Percentiles rank a stretch among this genome's conserved stretches.
Evolutionary conservation across 2,888 invertebrate genomes (phyloP).

Genomic region (Drosophila melanocephala): DNA sequence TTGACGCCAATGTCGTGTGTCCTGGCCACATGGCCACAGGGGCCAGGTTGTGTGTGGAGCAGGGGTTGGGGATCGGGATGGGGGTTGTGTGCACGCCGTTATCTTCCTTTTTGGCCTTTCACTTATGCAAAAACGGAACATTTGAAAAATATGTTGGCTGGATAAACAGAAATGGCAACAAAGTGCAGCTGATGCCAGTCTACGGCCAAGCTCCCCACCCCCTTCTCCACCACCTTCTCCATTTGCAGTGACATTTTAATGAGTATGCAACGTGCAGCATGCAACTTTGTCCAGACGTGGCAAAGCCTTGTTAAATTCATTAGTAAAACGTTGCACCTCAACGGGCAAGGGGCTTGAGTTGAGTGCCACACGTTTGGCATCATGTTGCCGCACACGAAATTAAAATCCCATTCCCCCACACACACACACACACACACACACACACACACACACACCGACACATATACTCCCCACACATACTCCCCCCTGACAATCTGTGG

Average conservation of each 20-base stretch:
- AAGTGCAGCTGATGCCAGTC: conserved; percentile 77
- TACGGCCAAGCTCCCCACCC: conserved; percentile 17
- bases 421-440: conserved; percentile 29
- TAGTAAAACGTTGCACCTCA: conserved; percentile 82
- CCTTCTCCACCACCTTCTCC: conserved; percentile 40
- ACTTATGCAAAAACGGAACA: conserved; percentile 79
- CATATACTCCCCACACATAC: conserved; percentile 29
- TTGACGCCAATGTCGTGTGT: conserved; percentile 77
- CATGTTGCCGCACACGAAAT: conserved; percentile 81
- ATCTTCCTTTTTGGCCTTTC: conserved; percentile 81
- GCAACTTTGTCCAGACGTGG: conserved; percentile 54
- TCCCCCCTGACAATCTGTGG: conserved; percentile 36
- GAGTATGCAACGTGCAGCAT: conserved; percentile 80
- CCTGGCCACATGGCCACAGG: conserved; percentile 33
- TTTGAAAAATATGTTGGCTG: conserved; percentile 80
- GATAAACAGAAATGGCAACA: conserved; percentile 78
- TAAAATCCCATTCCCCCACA: conserved; percentile 71
- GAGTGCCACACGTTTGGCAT: conserved; percentile 74
- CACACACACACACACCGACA: conserved; percentile 4
- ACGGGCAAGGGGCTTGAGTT: conserved; percentile 44
- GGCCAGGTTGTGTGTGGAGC: background rate
- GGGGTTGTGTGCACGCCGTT: conserved; percentile 35
- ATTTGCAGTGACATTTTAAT: conserved; percentile 77
- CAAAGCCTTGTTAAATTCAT: conserved; percentile 80
- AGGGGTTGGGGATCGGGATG: background rate